Percentiles rank a stretch among this genome's conserved stretches.
Evolutionary conservation across 2,888 invertebrate genomes (phyloP).

Genomic region (Microctonus aethiopoides): DNA sequence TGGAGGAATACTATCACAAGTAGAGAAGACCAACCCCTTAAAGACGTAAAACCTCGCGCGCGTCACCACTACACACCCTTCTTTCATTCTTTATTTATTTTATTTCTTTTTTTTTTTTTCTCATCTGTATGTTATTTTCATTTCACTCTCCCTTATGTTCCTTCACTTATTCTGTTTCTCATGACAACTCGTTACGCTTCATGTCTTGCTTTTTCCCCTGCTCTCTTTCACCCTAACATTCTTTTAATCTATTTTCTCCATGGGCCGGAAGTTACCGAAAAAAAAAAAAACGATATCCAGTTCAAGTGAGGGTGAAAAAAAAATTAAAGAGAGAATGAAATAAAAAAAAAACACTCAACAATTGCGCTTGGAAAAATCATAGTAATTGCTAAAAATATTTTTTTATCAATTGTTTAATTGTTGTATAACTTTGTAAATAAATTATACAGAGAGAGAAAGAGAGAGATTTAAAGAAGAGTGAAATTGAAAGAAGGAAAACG

Average conservation of each 20-base stretch:
- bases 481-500: constrained; percentile 61
- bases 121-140: constrained; percentile 1
- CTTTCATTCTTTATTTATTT: constrained; percentile 16
- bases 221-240: not conserved
- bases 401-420: too few relatives aligned
- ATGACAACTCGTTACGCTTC: constrained; percentile 32
- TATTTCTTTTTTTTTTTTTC: constrained; percentile 1
- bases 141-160: constrained; percentile 11
- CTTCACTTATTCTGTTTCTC: constrained; percentile 29
- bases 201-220: not conserved
- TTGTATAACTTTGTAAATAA: too few relatives aligned
- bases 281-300: constrained; percentile 27
- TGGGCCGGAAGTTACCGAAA: not conserved
- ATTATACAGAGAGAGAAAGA: constrained; percentile 23
- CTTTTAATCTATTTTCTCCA: constrained; percentile 7
- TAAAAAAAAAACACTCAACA: not conserved
- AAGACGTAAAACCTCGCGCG: constrained; percentile 45
- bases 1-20: constrained; percentile 30
- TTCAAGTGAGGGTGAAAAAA: constrained; percentile 34
- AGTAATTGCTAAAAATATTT: too few relatives aligned
- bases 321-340: not conserved
- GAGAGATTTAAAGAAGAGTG: constrained; percentile 35
- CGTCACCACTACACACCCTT: constrained; percentile 24
- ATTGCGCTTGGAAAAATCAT: constrained; percentile 11
- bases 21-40: constrained; percentile 37